Evolutionary conservation across 2,888 invertebrate species (phyloP).

Genomic region (Lacanobia wlatinum): DNA sequence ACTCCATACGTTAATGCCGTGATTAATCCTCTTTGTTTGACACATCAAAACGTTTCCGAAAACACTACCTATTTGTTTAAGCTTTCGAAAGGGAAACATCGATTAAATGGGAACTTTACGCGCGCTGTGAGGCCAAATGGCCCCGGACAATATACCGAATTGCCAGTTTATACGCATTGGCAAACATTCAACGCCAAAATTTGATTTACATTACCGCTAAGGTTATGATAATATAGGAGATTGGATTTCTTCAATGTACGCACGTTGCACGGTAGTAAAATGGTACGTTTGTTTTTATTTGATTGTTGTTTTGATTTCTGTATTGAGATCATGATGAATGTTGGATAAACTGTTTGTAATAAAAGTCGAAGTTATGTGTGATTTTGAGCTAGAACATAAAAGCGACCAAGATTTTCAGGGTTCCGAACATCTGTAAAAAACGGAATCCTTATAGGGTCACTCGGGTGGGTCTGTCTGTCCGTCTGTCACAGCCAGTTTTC

Average conservation of each 20-base stretch:
- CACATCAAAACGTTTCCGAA: slow-evolving; percentile 58
- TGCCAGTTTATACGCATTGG: slow-evolving; percentile 73
- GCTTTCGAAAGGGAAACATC: slow-evolving; percentile 56
- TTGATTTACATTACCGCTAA: slow-evolving; percentile 72
- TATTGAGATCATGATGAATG: slow-evolving; percentile 38
- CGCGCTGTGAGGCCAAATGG: slow-evolving; percentile 62
- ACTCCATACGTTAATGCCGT: slow-evolving; percentile 49
- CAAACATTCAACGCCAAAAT: slow-evolving; percentile 74
- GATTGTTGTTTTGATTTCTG: slow-evolving; percentile 53
- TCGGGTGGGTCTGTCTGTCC: too few relatives aligned
- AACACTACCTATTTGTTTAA: slow-evolving; percentile 52
- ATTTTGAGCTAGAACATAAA: slow-evolving; percentile 1
- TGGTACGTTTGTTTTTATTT: slow-evolving; percentile 48
- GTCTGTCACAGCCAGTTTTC: too few relatives aligned
- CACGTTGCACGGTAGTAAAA: slow-evolving; percentile 43
- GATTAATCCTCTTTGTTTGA: slow-evolving; percentile 69
- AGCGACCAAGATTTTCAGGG: too few relatives aligned
- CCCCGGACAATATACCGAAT: slow-evolving; percentile 61
- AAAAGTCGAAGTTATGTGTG: slow-evolving; percentile 29
- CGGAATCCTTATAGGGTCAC: too few relatives aligned
- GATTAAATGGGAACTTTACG: slow-evolving; percentile 56
- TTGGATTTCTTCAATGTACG: slow-evolving; percentile 54
- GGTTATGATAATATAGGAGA: slow-evolving; percentile 64
- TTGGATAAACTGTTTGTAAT: slow-evolving; percentile 40
- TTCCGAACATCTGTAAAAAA: too few relatives aligned